Evolutionary conservation across 2,113 vertebrate species (phyloP).

Genomic region (Paralichthys olivaceus): DNA sequence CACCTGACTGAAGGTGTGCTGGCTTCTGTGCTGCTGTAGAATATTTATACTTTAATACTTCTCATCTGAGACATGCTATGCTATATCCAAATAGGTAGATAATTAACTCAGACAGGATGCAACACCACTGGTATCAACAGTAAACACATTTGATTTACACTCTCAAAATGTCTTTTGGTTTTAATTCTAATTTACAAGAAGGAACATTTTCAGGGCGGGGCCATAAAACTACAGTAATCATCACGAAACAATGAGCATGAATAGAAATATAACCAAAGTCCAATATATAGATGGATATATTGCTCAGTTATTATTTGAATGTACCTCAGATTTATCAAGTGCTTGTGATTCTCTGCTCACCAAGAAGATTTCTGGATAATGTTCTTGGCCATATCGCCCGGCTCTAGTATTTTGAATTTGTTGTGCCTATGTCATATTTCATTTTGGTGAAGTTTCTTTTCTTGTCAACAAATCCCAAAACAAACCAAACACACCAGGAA

Average conservation of each 20-base stretch:
- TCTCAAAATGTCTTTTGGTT: constrained; percentile 6
- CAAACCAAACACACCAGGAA: constrained; percentile 5
- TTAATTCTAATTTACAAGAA: constrained; percentile 28
- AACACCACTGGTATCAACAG: constrained; percentile 28
- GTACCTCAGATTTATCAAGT: neutral
- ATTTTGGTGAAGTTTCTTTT: constrained; percentile 5
- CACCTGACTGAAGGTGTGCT: constrained; percentile 3
- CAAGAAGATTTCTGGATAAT: neutral
- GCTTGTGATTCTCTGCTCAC: neutral
- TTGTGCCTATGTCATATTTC: neutral
- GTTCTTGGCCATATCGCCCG: neutral
- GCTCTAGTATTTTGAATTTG: neutral
- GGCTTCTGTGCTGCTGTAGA: constrained; percentile 8
- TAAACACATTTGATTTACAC: constrained; percentile 47
- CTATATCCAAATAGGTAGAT: constrained; percentile 19
- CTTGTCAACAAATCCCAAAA: constrained; percentile 22
- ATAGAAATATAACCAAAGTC: neutral
- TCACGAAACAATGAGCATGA: too few relatives aligned
- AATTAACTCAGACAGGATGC: constrained; percentile 9
- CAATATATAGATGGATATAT: too few relatives aligned
- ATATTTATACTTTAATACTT: constrained; percentile 20
- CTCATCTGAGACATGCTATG: constrained; percentile 13
- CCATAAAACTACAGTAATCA: neutral
- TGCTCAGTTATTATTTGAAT: neutral
- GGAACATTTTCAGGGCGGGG: neutral